These are phyloP conservation scores for Pachycephus smyrnensis DNA, from an alignment of 2,888 invertebrate genomes.

Conservation along the genomic window DNA sequence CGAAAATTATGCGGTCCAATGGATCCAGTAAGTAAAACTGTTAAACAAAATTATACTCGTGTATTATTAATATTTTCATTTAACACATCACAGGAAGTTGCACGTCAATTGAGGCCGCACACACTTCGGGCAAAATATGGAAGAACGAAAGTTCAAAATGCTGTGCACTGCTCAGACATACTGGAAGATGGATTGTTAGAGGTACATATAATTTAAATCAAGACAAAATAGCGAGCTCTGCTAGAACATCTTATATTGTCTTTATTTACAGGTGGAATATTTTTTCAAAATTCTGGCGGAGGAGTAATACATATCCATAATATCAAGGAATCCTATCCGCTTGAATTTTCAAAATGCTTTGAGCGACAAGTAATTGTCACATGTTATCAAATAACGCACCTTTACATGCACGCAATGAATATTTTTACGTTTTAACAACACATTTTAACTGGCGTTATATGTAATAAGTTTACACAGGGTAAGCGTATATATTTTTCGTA, in stretches of 20 bases:
- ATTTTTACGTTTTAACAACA: neutral
- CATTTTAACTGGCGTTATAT: neutral
- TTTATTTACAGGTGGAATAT: constrained; percentile 72
- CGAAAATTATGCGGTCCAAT: constrained; percentile 88
- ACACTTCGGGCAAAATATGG: constrained; percentile 89
- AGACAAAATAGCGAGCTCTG: constrained; percentile 12
- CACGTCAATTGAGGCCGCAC: constrained; percentile 83
- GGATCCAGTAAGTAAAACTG: constrained; percentile 79
- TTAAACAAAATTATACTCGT: neutral
- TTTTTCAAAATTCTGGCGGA: constrained; percentile 78
- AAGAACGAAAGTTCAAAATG: constrained; percentile 84
- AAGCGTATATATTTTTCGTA: neutral
- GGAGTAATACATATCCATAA: neutral
- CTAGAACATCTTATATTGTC: neutral
- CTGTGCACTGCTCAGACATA: constrained; percentile 93
- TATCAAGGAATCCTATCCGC: neutral
- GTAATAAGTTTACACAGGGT: neutral
- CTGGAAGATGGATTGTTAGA: constrained; percentile 88
- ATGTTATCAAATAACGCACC: neutral
- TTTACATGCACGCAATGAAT: neutral
- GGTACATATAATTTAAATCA: constrained; percentile 57
- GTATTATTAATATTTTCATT: constrained; percentile 4
- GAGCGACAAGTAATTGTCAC: neutral
- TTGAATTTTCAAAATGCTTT: neutral
- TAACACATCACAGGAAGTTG: constrained; percentile 78